Conservation (phyloP, 2,888 invertebrate species). For the Lymantria dispar region DNA sequence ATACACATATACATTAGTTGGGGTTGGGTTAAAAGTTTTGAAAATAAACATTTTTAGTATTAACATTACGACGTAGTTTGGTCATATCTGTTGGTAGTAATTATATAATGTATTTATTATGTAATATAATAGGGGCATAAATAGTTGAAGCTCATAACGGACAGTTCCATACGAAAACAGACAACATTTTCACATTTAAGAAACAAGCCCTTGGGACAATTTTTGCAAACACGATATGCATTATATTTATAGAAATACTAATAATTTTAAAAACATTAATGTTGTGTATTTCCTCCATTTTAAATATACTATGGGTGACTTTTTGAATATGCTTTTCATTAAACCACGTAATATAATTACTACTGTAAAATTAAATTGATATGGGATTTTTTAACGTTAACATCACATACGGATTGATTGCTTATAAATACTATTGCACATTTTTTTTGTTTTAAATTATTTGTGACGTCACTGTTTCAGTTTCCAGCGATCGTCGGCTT, state of each 20-base stretch:
- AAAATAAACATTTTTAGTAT: conserved; percentile 8
- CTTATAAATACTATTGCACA: too few relatives aligned
- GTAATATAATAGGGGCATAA: neutral
- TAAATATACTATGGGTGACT: too few relatives aligned
- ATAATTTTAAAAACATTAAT: neutral
- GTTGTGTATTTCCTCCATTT: too few relatives aligned
- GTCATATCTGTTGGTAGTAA: conserved; percentile 13
- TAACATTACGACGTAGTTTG: conserved; percentile 18
- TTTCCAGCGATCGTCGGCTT: too few relatives aligned
- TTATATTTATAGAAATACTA: conserved; percentile 22
- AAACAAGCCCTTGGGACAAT: neutral
- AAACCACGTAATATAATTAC: too few relatives aligned
- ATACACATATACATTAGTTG: conserved; percentile 22
- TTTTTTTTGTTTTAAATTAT: too few relatives aligned
- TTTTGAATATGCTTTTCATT: too few relatives aligned
- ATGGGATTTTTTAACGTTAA: too few relatives aligned
- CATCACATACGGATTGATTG: too few relatives aligned
- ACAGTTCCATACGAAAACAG: neutral
- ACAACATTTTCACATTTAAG: conserved; percentile 4
- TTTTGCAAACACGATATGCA: neutral
- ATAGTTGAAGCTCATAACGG: neutral
- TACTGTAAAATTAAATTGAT: too few relatives aligned
- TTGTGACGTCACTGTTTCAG: too few relatives aligned
- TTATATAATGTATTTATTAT: too few relatives aligned
- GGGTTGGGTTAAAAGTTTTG: conserved; percentile 9